Evolutionary conservation across 2,797 vertebrate species (phyloP).

Genomic region (Myiotriccus ornatus): DNA sequence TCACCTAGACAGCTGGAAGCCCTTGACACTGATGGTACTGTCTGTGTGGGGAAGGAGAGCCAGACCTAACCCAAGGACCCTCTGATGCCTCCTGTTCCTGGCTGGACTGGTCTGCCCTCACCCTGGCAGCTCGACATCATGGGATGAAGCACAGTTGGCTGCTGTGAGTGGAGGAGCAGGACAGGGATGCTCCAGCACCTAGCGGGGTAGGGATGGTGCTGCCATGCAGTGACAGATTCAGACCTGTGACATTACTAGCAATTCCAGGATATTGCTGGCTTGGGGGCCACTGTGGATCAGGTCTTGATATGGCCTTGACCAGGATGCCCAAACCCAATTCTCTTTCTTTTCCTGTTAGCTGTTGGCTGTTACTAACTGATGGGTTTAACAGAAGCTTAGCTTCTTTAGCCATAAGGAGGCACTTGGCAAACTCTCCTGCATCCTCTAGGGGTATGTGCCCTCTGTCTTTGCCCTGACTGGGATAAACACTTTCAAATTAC

Average conservation of each 20-base stretch:
- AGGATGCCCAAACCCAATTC: neutral
- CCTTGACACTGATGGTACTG: neutral
- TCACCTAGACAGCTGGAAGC: neutral
- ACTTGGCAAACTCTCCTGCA: neutral
- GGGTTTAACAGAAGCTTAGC: neutral
- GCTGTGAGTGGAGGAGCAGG: neutral
- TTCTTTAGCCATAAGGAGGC: neutral
- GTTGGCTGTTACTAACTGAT: neutral
- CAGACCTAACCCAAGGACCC: neutral
- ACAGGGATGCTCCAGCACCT: neutral
- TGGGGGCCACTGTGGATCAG: neutral
- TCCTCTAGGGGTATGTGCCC: neutral
- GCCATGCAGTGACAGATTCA: neutral
- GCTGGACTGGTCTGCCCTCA: neutral
- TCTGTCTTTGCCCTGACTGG: neutral
- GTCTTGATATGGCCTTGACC: neutral
- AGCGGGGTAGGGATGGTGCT: accelerated
- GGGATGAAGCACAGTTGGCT: neutral
- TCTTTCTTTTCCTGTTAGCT: neutral
- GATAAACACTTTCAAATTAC: neutral
- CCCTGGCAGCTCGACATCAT: neutral
- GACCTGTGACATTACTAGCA: neutral
- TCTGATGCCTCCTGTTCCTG: neutral
- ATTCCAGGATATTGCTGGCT: neutral
- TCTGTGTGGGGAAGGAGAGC: neutral